Evolutionary conservation across 2,797 vertebrate genomes (phyloP).

Genomic region (Acrossocheilus wenchowensis): DNA sequence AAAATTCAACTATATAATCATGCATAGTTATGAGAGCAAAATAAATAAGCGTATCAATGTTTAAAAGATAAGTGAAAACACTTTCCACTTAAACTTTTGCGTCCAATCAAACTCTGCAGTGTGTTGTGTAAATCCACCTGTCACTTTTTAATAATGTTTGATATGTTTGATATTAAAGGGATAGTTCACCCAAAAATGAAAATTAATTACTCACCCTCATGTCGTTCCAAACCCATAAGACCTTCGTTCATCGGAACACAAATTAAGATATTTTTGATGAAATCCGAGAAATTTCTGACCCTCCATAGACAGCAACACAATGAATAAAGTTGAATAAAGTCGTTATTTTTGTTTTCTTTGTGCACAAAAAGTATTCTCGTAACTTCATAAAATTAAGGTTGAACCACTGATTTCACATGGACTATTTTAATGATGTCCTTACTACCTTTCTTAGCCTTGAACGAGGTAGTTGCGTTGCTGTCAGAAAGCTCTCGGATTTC

Average conservation of each 20-base stretch:
- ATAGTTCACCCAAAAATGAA: neutral
- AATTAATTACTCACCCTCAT: neutral
- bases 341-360: neutral
- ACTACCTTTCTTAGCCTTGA: neutral
- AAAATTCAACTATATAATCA: neutral
- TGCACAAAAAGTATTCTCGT: neutral
- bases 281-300: neutral
- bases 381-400: neutral
- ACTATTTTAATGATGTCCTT: neutral
- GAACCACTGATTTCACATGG: neutral
- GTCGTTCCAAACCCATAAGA: neutral
- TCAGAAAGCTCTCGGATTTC: neutral
- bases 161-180: neutral
- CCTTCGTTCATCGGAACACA: neutral
- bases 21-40: slow-evolving; percentile 10
- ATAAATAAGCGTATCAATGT: slow-evolving; percentile 23
- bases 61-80: slow-evolving; percentile 15
- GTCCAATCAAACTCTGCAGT: slow-evolving; percentile 1
- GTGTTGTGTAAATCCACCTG: slow-evolving; percentile 9
- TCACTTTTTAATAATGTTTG: neutral
- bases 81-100: slow-evolving; percentile 18
- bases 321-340: neutral
- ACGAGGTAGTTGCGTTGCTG: neutral
- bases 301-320: too few species aligned
- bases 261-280: neutral